Evolutionary conservation across 2,888 invertebrate species (phyloP), one percentile per base, ranked within the genome.

Genomic region (Parelbella ahira): DNA sequence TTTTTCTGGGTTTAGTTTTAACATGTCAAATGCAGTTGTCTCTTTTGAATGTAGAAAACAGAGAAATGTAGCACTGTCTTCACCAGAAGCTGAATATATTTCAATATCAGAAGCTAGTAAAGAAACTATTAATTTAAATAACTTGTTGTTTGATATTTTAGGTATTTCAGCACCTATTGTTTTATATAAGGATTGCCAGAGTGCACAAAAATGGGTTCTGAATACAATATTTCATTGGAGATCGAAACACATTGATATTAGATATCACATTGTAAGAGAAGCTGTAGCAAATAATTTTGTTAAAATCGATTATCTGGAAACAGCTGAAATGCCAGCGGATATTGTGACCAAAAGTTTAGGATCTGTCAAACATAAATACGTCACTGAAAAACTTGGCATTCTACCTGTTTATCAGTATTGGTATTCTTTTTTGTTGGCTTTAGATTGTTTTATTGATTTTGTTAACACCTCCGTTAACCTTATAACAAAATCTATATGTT

Each of bases 1-100:
- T 2, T 44, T 21, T 19, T 21, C 32, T 13, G 63, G 62, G 0
- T 62, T 39, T 48, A 44, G 36, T 41, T 63, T 67, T 47, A 47
- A 45, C 11, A 21, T 60, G 8, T 54, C 53, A 23, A 49, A 47
- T 20, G 37, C 47, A 33, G 55, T 49, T 2, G 48, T 68, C 29
- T 63, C 61, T 2, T 65, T 54, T 50, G 56, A 54, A 29, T 56
- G 53, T 36, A 55, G 27, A 12, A 64, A 64, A 47, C 62, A 65
- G 30, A 51, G 37, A 37, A 63, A 58, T n/a, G 56, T 63, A 13
- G 65, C 64, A 4, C 30, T 66, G 1, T 57, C 56, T 0, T 60
- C 58, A 23, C 56, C 56, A 5, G 58, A 63, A 44, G 21, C 44
- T 1, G 38, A 33, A 1, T 44, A 44, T 9, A 38, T 48, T 42